Evolutionary conservation across 1,140 invertebrate species (phyloP).

Genomic region (Nylanderia fulva): DNA sequence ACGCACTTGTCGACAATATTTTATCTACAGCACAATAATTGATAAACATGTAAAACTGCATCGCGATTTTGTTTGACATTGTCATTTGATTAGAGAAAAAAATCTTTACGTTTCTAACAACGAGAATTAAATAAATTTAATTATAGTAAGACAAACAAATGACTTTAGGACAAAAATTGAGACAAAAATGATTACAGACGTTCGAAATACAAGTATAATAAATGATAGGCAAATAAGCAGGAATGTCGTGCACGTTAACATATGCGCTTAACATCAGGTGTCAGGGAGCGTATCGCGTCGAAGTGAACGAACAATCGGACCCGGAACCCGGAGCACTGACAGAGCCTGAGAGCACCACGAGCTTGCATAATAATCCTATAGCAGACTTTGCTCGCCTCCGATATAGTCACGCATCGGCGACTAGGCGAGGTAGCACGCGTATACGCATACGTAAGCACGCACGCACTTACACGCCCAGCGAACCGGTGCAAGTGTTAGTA

Average conservation of each 20-base stretch:
- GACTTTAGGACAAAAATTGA: background rate
- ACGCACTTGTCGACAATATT: background rate
- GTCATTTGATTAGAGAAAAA: too few relatives aligned
- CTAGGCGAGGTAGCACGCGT: conserved; percentile 49
- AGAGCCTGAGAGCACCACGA: conserved; percentile 53
- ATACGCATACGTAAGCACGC: background rate
- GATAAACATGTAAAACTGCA: background rate
- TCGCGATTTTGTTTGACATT: too few relatives aligned
- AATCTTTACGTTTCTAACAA: too few relatives aligned
- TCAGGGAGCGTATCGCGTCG: conserved; percentile 23
- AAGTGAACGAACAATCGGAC: conserved; percentile 77
- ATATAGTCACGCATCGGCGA: conserved; percentile 56
- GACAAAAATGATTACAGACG: conserved; percentile 1
- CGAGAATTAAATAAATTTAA: background rate
- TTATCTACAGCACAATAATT: background rate
- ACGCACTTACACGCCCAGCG: background rate
- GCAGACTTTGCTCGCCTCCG: conserved; percentile 31
- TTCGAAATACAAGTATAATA: background rate
- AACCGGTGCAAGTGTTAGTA: conserved; percentile 63
- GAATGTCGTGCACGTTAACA: background rate
- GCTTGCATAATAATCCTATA: conserved; percentile 79
- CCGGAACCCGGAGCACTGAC: conserved; percentile 72
- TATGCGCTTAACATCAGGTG: conserved; percentile 31
- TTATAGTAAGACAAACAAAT: background rate
- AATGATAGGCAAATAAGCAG: background rate